These are phyloP conservation scores for Myiotriccus ornatus DNA, from an alignment of 2,797 vertebrate species.

Conservation along the genomic window DNA sequence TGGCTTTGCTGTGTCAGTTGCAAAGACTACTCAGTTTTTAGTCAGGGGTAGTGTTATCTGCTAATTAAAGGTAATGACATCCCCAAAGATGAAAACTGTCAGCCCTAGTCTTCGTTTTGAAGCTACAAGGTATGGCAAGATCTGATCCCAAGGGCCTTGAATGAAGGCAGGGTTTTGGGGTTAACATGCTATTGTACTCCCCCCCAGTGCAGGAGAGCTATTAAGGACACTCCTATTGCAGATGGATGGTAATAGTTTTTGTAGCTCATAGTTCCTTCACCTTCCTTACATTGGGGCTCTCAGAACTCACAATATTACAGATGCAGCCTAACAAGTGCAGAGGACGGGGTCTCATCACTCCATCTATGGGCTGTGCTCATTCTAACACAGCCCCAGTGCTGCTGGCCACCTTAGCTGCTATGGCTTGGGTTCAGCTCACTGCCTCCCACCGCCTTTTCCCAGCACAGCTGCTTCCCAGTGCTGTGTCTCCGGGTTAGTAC, in stretches of 20 bases:
- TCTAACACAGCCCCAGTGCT: neutral
- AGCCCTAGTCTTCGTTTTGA: neutral
- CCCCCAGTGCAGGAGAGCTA: accelerated
- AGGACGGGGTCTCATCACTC: neutral
- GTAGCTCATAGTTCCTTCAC: neutral
- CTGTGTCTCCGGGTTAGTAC: accelerated
- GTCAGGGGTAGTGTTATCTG: neutral
- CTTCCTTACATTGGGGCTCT: neutral
- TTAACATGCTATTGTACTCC: neutral
- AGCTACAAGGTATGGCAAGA: neutral
- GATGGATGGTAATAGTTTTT: accelerated
- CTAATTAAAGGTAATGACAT: neutral
- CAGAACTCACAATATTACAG: neutral
- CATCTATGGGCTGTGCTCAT: too few relatives aligned
- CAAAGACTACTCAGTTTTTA: neutral
- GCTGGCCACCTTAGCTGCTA: neutral
- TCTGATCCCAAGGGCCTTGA: neutral
- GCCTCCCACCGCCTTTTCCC: accelerated
- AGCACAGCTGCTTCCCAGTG: neutral
- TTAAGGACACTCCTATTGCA: neutral
- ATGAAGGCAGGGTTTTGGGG: neutral
- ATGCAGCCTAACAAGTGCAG: neutral
- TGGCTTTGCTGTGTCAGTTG: neutral
- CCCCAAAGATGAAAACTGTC: neutral
- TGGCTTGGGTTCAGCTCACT: accelerated